Percentiles rank a stretch among this genome's conserved stretches.
These are phyloP conservation scores for Caenorhabditis japonica DNA, from an alignment of 2,888 invertebrate genomes.

Conservation along the genomic window DNA sequence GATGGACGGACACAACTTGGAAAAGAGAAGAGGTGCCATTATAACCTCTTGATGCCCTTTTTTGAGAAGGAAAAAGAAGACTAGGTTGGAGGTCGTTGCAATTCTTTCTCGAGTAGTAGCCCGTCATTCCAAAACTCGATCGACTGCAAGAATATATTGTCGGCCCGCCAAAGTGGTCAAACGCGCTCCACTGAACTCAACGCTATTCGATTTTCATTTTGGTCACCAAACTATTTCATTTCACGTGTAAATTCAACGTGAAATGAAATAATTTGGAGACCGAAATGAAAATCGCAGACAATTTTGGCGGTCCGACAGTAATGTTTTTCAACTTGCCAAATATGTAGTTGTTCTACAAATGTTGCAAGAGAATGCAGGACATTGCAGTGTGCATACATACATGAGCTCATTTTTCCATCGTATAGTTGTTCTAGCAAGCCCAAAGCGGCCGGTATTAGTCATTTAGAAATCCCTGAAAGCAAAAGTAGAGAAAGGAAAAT, in stretches of 20 bases:
- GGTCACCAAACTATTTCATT: too few species aligned
- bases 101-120: constrained; percentile 43
- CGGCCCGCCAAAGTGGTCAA: too few species aligned
- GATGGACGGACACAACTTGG: constrained; percentile 32
- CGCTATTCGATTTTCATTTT: too few species aligned
- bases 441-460: constrained; percentile 27
- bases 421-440: too few species aligned
- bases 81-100: constrained; percentile 43
- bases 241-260: too few species aligned
- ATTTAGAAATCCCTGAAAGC: constrained; percentile 6
- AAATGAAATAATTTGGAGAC: too few species aligned
- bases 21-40: constrained; percentile 35
- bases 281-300: too few species aligned
- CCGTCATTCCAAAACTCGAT: constrained; percentile 3
- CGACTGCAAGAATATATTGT: too few species aligned
- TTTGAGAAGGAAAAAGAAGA: constrained; percentile 5
- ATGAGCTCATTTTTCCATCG: too few species aligned
- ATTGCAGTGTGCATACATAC: too few species aligned
- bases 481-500: constrained; percentile 14
- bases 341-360: constrained; percentile 39
- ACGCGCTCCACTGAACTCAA: too few species aligned
- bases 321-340: constrained; percentile 41
- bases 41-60: constrained; percentile 53
- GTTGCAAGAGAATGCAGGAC: constrained; percentile 24
- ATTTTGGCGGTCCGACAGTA: too few species aligned